Base-by-base conservation (phyloP, 2,797 vertebrate species). In the Channa striata region DNA sequence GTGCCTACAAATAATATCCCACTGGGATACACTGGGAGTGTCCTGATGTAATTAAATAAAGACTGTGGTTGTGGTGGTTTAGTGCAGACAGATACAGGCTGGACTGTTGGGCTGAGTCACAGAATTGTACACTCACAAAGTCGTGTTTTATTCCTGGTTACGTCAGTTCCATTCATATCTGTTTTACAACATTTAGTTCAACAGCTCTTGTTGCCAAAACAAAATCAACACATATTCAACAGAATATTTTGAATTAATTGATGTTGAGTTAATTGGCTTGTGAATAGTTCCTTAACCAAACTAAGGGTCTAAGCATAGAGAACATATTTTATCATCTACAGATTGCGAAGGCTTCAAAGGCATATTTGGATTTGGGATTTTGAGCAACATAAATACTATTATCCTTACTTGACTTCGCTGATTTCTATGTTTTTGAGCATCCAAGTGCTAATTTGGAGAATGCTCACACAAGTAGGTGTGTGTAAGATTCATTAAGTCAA, bases 31-130 rank as follows among this genome's bases (percentile, higher is more conserved):
- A 25, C 11, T 62, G 77, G 77, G 72, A 87, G 82, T 69, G 76
- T 59, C 68, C 46, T 71, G 77, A 47, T 78, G 74, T 82, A 59
- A 77, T 69, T 51, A 66, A 69, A 74, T 62, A 49, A 80, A 73
- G 66, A n/a, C 60, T 82, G 65, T 50, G 74, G 73, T 70, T 39
- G 36, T 36, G 42, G 64, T 33, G 75, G 69, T 64, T 83, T 59
- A 19, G 71, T 40, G 59, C 69, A 88, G 85, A 76, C 80, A 73
- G 68, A 72, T 62, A 73, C 46, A 49, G 62, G 63, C 52, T 65
- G 53, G 67, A 54, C 75, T 70, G 47, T 68, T 25, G 39, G 46
- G 52, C 57, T 81, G 73, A 87, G 63, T 87, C 82, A 83, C 68
- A 59, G 4, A 33, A 72, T 61, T n/a, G 59, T 44, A 75, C 54